Evolutionary conservation across 2,888 invertebrate species (phyloP), one percentile per base, ranked within the genome.

Genomic region (Caenorhabditis japonica): DNA sequence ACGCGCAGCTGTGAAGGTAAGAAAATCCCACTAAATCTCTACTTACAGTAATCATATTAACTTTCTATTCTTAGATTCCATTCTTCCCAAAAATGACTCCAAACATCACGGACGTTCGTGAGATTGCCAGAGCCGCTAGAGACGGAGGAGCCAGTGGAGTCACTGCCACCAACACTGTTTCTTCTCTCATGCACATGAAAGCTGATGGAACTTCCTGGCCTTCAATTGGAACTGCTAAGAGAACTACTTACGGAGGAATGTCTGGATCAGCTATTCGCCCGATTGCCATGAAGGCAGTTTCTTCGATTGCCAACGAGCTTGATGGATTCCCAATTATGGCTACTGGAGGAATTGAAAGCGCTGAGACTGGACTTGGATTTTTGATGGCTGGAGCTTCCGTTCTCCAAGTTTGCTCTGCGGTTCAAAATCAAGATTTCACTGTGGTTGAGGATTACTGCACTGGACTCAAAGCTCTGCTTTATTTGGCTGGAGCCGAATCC

Each of bases 361-460:
- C 97, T 0, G 96, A 97, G 75, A 92, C 93, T 0, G 94, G 95
- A 0, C 88, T 96, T n/a, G 96, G 97, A 89, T 99, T 95, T 88
- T 90, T 99, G 3, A 92, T 94, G 87, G 94, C 94, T 77, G 99
- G 97, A 0, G 95, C 97, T 3, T 92, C 93, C 0, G 93, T 94
- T 0, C 90, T 99, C 0, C 97, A 97, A 91, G 93, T 96, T 62
- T 94, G 97, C 89, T 97, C 96, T 84, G 94, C 97, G 0, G 92
- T 99, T 19, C 97, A 99, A 89, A 99, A 99, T 89, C 97, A 99
- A 90, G 97, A 99, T 89, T 99, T 96, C 87, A 97, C 97, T 0
- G 90, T 99, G 0, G 92, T 99, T 47, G 94, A 97, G 10, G 97
- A 99, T 89, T 99, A 97, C 88, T 91, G 93, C 61, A 93, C 92